Base-by-base conservation (phyloP, 2,888 invertebrate species). In the Cremastinae sp. region DNA sequence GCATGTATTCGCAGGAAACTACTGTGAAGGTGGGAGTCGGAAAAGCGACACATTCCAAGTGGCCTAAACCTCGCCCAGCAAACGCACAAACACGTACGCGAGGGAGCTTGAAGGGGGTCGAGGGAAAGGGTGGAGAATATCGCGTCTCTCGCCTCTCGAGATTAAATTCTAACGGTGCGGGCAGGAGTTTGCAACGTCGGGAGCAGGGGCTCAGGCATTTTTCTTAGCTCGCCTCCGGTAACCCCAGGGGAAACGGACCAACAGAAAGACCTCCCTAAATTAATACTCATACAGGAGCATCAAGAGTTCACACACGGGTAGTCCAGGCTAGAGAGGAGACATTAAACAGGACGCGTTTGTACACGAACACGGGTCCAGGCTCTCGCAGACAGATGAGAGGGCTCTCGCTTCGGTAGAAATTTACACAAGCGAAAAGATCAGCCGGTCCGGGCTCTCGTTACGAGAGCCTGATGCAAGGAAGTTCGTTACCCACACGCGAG, bases 141-240 rank as follows among this genome's bases (percentile, higher is more conserved):
- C 51, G 43, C 51, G 72, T 41, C 69, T 66, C 79, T 74, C 75
- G 74, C 73, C 71, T 74, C 79, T 74, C 79, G 87, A 87, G 88
- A 88, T 88, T 88, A 88, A 88, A 88, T 88, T 88, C 88, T 86
- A 86, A 86, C 84, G 83, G 85, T 78, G 81, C 81, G 65, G 76
- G 69, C 61, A 20, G 53, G 69, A 68, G 65, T 69, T 56, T 68
- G 65, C 70, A 20, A 34, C 41, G 74, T 74, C 74, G 74, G 65
- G 53, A 54, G 41, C 2, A 58, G 68, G 53, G 68, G 69, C 66
- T 81, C 78, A 82, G 86, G 87, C 87, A 88, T 88, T 88, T 88
- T 88, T 88, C 88, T 88, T 88, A 88, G 85, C 85, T 88, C 86
- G 81, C 56, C 78, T 65, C 81, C 79, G n/a, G 77, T n/a, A 51